phyloP scores from a whole-genome alignment of 2,113 vertebrate species.

The Notothenia coriiceps region DNA sequence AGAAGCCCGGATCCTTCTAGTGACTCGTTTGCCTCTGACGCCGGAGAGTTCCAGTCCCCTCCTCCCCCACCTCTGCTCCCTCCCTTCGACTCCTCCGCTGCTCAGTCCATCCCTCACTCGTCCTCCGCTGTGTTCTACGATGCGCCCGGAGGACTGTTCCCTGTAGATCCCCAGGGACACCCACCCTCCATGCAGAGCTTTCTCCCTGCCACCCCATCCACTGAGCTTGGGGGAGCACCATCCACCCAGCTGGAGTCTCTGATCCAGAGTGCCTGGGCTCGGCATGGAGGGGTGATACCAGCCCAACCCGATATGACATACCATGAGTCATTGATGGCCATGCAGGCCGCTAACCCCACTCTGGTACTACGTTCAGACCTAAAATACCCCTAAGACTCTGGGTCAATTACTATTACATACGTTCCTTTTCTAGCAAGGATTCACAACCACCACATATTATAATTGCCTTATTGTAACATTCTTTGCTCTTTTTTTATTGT shows the following conservation, averaged over 20 bases:
- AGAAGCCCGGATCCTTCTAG: constrained; percentile 94
- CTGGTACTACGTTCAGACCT: constrained; percentile 82
- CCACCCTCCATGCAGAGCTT: constrained; percentile 83
- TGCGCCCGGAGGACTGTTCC: constrained; percentile 38
- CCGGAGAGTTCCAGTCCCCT: constrained; percentile 92
- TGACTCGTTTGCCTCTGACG: constrained; percentile 93
- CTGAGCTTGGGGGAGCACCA: constrained; percentile 62
- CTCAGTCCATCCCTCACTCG: constrained; percentile 83
- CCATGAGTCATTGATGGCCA: constrained; percentile 80
- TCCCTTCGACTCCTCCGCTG: constrained; percentile 74
- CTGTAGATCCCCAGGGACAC: constrained; percentile 77
- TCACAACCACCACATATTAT: neutral
- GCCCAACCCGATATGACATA: constrained; percentile 79
- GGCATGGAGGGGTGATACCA: constrained; percentile 74
- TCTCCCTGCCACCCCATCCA: constrained; percentile 75
- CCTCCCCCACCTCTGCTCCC: constrained; percentile 70
- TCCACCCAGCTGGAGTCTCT: constrained; percentile 76
- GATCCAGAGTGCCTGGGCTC: constrained; percentile 79
- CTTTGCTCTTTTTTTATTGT: neutral
- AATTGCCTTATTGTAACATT: neutral
- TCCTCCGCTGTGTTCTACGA: constrained; percentile 66
- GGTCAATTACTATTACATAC: constrained; percentile 60
- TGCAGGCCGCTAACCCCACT: constrained; percentile 77
- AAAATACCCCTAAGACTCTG: constrained; percentile 31
- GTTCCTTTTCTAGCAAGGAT: constrained; percentile 33